A percentile compares a stretch with the other conserved stretches of the same genome.
Conservation (phyloP, 1,140 invertebrate genomes). For the Leguminivora glycinivorella region DNA sequence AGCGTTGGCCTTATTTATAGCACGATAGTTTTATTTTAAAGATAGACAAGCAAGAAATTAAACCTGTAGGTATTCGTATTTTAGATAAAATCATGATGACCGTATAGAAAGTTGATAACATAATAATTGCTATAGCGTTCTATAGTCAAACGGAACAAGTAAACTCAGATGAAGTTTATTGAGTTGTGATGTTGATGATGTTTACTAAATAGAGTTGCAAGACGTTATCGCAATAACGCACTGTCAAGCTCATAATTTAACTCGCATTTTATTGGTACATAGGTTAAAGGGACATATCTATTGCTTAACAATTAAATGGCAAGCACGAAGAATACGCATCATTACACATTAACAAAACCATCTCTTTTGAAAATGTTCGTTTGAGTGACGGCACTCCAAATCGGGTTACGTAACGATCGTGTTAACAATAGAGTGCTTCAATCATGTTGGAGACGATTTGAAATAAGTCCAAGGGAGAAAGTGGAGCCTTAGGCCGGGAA, state of each 20-base stretch:
- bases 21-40: neutral
- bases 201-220: neutral
- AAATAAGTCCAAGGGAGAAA: conserved; percentile 74
- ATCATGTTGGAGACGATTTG: conserved; percentile 74
- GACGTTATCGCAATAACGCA: conserved; percentile 3
- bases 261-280: conserved; percentile 44
- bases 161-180: neutral
- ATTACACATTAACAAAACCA: conserved; percentile 71
- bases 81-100: neutral
- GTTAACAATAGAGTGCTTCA: conserved; percentile 66
- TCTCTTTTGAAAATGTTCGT: conserved; percentile 61
- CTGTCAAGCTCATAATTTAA: conserved; percentile 16
- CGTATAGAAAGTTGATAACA: neutral
- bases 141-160: neutral
- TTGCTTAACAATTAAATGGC: conserved; percentile 74
- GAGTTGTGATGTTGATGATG: neutral
- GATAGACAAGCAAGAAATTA: neutral
- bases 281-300: conserved; percentile 59
- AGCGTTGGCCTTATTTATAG: conserved; percentile 17
- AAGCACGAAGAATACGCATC: conserved; percentile 67
- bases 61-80: neutral
- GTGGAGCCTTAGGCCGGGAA: conserved; percentile 52
- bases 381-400: conserved; percentile 71
- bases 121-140: neutral
- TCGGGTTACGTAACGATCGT: conserved; percentile 63